Percentiles rank a stretch among this genome's conserved stretches.
Evolutionary conservation across 2,797 vertebrate species (phyloP).

Genomic region (Chelonia mydas): DNA sequence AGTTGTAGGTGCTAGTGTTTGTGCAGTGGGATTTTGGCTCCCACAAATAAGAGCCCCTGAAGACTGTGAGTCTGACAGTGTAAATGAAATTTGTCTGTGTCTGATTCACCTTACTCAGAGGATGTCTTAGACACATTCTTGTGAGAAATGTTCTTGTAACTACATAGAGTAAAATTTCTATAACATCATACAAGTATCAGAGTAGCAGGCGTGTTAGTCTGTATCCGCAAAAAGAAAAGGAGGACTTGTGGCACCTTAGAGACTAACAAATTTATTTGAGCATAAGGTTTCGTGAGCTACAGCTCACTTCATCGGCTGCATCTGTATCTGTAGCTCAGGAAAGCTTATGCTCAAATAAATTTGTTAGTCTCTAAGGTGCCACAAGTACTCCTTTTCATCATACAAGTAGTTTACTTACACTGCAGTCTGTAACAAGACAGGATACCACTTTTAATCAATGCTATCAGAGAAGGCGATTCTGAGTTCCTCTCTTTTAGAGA

Average conservation of each 20-base stretch:
- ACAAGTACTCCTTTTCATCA: too few relatives aligned
- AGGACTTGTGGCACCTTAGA: too few relatives aligned
- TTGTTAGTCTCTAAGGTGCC: too few relatives aligned
- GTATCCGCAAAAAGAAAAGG: too few relatives aligned
- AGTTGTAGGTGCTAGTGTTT: neutral
- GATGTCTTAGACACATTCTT: neutral
- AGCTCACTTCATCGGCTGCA: too few relatives aligned
- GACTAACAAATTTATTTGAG: too few relatives aligned
- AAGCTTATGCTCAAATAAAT: too few relatives aligned
- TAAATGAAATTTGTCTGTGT: neutral
- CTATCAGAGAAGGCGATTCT: neutral
- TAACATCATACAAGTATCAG: neutral
- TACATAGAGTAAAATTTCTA: neutral
- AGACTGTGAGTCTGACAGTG: neutral
- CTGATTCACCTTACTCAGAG: neutral
- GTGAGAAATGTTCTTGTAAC: neutral
- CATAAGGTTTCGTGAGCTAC: too few relatives aligned
- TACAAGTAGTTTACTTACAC: neutral
- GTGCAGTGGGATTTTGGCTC: neutral
- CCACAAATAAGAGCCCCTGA: neutral
- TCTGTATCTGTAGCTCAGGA: too few relatives aligned
- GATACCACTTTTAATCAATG: neutral
- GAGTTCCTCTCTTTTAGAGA: neutral
- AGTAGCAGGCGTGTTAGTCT: too few relatives aligned
- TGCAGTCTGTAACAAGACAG: neutral